These are phyloP conservation scores for Thera obeliscata DNA, from an alignment of 2,888 invertebrate species.

Conservation along the genomic window DNA sequence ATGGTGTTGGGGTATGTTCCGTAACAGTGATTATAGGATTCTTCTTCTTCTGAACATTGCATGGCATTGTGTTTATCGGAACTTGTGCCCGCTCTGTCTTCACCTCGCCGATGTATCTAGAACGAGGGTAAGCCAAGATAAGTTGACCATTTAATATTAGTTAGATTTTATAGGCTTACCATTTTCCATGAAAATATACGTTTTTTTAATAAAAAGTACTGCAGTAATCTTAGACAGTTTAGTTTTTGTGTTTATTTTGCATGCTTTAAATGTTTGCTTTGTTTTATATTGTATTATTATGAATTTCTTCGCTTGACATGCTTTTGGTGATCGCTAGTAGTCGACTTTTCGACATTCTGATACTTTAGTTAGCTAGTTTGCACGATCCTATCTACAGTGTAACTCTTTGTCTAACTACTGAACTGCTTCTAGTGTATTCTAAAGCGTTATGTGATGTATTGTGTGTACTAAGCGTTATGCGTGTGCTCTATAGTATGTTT, in stretches of 20 bases:
- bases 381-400: slow-evolving; percentile 26
- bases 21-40: slow-evolving; percentile 99
- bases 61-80: slow-evolving; percentile 77
- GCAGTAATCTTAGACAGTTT: slow-evolving; percentile 2
- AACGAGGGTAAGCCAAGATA: slow-evolving; percentile 4
- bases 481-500: slow-evolving; percentile 43
- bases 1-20: slow-evolving; percentile 96
- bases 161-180: slow-evolving; percentile 1
- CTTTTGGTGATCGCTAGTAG: slow-evolving; percentile 30
- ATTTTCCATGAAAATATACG: too few species aligned
- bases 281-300: slow-evolving; percentile 15
- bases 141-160: not conserved
- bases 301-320: slow-evolving; percentile 36
- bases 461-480: slow-evolving; percentile 44
- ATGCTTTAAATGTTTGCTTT: slow-evolving; percentile 24
- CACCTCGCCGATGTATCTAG: slow-evolving; percentile 89
- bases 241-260: slow-evolving; percentile 30
- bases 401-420: slow-evolving; percentile 25
- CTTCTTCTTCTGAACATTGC: slow-evolving; percentile 86
- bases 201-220: not conserved
- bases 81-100: slow-evolving; percentile 86
- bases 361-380: slow-evolving; percentile 10
- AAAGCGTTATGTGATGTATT: slow-evolving; percentile 41
- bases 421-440: slow-evolving; percentile 30
- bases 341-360: slow-evolving; percentile 17